Percentiles rank a stretch among this genome's conserved stretches.
Evolutionary conservation across 2,797 vertebrate genomes (phyloP).

Genomic region (Poeciliopsis infans): DNA sequence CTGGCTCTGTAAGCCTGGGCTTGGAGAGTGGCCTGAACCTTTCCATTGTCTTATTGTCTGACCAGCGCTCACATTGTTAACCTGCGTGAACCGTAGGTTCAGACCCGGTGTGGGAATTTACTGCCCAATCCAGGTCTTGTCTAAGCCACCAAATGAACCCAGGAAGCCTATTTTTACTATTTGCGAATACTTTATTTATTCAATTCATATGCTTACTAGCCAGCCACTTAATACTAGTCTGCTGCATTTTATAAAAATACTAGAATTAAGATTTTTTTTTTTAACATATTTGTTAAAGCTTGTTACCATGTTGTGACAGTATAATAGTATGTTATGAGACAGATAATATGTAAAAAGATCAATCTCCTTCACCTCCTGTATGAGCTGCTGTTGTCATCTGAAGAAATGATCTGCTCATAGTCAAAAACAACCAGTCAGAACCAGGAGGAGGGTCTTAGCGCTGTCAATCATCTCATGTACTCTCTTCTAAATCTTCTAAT

Average conservation of each 20-base stretch:
- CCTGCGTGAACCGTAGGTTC: constrained; percentile 57
- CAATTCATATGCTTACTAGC: not conserved
- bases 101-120: constrained; percentile 54
- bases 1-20: constrained; percentile 41
- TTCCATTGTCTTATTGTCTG: constrained; percentile 72
- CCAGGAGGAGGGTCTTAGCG: no score
- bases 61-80: constrained; percentile 58
- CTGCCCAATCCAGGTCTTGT: constrained; percentile 52
- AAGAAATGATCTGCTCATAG: no score
- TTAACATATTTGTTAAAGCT: no score
- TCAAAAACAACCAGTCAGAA: no score
- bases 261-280: no score
- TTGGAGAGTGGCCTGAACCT: constrained; percentile 57
- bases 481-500: no score
- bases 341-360: no score
- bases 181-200: not conserved
- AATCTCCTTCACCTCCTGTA: no score
- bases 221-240: not conserved
- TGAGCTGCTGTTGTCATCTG: no score
- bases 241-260: not conserved
- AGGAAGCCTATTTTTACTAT: not conserved
- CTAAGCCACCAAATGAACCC: constrained; percentile 15
- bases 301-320: no score
- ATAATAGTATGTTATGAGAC: no score
- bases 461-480: no score